phyloP scores from a whole-genome alignment of 2,888 invertebrate species.

The Geophilus truncorum region DNA sequence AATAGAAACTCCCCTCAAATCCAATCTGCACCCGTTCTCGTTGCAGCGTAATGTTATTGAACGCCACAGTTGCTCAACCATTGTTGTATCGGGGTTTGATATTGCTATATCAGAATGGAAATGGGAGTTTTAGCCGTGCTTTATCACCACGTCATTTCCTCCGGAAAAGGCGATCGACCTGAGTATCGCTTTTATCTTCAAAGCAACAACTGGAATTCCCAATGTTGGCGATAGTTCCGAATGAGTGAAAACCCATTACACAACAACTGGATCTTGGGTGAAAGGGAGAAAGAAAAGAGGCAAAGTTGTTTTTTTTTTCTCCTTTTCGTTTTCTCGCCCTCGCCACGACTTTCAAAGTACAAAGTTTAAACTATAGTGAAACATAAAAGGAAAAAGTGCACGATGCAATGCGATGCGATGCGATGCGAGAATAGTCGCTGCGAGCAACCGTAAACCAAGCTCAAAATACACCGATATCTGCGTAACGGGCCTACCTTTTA shows the following conservation, averaged over 20 bases:
- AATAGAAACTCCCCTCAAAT: not conserved
- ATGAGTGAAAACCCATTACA: conserved; percentile 23
- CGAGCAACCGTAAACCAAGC: no score
- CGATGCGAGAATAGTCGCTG: no score
- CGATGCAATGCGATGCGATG: no score
- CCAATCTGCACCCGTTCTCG: conserved; percentile 8
- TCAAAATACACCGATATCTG: no score
- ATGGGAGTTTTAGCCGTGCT: conserved; percentile 22
- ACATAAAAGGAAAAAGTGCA: no score
- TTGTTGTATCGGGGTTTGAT: not conserved
- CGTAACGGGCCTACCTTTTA: no score
- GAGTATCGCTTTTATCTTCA: conserved; percentile 22
- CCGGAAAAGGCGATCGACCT: conserved; percentile 27
- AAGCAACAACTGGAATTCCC: conserved; percentile 23
- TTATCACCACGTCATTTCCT: conserved; percentile 21
- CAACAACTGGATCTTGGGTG: not conserved
- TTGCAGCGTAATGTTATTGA: not conserved
- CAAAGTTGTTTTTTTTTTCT: not conserved
- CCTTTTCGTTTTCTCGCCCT: not conserved
- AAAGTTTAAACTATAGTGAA: not conserved
- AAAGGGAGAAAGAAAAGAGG: not conserved
- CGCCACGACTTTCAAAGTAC: not conserved
- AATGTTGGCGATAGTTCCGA: conserved; percentile 25
- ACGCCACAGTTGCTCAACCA: not conserved
- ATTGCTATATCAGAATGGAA: conserved; percentile 20